phyloP scores from a whole-genome alignment of 2,888 invertebrate species.

The Drosophila robusta region DNA sequence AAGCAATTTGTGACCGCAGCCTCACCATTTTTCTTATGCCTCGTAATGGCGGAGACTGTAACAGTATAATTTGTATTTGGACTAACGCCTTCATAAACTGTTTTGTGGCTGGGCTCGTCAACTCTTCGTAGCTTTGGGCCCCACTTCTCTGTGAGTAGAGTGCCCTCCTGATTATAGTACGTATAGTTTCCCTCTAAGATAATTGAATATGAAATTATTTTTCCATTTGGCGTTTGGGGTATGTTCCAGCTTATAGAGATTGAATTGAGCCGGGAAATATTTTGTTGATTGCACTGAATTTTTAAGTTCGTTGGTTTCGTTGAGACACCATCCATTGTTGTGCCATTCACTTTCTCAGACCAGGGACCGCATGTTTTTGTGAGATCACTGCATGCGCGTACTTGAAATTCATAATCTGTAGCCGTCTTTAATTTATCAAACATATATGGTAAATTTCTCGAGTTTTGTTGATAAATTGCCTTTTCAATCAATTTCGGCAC shows the following conservation, averaged over 20 bases:
- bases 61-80: slow-evolving; percentile 95
- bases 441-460: slow-evolving; percentile 90
- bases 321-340: slow-evolving; percentile 93
- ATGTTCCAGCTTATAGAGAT: slow-evolving; percentile 91
- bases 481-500: slow-evolving; percentile 86
- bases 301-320: slow-evolving; percentile 90
- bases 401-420: slow-evolving; percentile 92
- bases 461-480: slow-evolving; percentile 88
- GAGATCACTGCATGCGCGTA: slow-evolving; percentile 92
- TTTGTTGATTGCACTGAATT: slow-evolving; percentile 89
- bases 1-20: slow-evolving; percentile 88
- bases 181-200: slow-evolving; percentile 86
- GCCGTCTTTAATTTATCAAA: slow-evolving; percentile 91
- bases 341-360: slow-evolving; percentile 91
- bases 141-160: slow-evolving; percentile 86
- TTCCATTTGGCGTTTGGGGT: slow-evolving; percentile 91
- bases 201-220: slow-evolving; percentile 91
- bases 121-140: slow-evolving; percentile 88
- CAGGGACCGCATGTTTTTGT: slow-evolving; percentile 91
- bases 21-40: slow-evolving; percentile 90
- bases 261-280: slow-evolving; percentile 86
- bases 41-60: slow-evolving; percentile 91
- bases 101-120: slow-evolving; percentile 85
- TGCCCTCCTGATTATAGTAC: slow-evolving; percentile 86
- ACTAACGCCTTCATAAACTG: slow-evolving; percentile 88